These are phyloP conservation scores for Synanthedon tipuliformis DNA, from an alignment of 2,888 invertebrate genomes.

Conservation along the genomic window DNA sequence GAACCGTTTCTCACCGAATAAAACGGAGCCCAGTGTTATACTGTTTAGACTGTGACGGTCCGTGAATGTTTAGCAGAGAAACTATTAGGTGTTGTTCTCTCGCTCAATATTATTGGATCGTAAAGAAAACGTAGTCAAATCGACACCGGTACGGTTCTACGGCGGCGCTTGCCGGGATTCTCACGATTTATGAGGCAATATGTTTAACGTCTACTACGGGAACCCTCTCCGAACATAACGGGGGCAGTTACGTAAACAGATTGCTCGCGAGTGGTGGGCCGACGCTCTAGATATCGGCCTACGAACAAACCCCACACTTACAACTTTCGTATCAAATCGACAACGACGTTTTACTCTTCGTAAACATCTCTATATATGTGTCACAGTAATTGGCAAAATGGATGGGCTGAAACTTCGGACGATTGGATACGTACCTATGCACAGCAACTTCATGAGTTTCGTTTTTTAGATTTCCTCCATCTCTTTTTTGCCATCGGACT, in stretches of 20 bases:
- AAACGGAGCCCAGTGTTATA: slow-evolving; percentile 1
- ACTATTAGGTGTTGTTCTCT: slow-evolving; percentile 30
- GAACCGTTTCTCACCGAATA: too few species aligned
- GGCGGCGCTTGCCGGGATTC: slow-evolving; percentile 56
- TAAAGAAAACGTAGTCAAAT: slow-evolving; percentile 66
- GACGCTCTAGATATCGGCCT: slow-evolving; percentile 43
- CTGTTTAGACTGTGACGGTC: slow-evolving; percentile 7
- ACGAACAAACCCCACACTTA: slow-evolving; percentile 44
- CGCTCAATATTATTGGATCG: slow-evolving; percentile 53
- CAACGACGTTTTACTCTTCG: slow-evolving; percentile 27
- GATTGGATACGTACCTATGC: too few species aligned
- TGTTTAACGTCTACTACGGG: slow-evolving; percentile 68
- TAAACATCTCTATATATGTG: slow-evolving; percentile 7
- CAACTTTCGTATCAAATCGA: slow-evolving; percentile 40
- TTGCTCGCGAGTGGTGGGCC: slow-evolving; percentile 60
- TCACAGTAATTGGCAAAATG: neutral
- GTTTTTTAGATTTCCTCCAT: too few species aligned
- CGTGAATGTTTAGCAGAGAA: slow-evolving; percentile 7
- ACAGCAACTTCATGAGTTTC: too few species aligned
- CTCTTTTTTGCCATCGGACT: too few species aligned
- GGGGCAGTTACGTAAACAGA: slow-evolving; percentile 69
- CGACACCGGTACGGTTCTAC: slow-evolving; percentile 56
- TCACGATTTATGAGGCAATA: slow-evolving; percentile 69
- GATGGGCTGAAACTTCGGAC: too few species aligned
- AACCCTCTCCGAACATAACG: slow-evolving; percentile 67